These are phyloP conservation scores for Acrocephalus kingi DNA, from an alignment of 2,113 vertebrate genomes.

Conservation along the genomic window DNA sequence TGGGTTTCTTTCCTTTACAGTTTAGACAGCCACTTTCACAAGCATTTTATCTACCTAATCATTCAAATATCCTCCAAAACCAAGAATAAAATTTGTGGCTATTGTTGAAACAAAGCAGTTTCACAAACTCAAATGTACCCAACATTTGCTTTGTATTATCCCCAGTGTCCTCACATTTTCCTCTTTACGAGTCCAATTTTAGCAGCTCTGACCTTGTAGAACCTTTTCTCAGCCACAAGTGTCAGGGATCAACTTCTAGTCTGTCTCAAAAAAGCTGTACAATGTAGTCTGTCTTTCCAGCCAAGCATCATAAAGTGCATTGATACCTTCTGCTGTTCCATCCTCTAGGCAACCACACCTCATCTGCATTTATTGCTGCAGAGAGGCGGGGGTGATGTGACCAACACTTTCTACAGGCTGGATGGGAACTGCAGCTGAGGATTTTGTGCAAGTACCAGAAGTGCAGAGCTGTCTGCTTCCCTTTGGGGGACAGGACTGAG, in stretches of 20 bases:
- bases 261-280: neutral
- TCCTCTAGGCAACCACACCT: conserved; percentile 2
- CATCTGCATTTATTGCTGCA: neutral
- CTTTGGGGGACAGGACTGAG: neutral
- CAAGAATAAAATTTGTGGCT: neutral
- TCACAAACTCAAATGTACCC: neutral
- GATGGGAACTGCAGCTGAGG: neutral
- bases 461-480: neutral
- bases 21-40: neutral
- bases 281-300: neutral
- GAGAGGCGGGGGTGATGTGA: neutral
- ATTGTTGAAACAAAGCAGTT: neutral
- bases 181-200: neutral
- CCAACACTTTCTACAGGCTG: neutral
- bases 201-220: neutral
- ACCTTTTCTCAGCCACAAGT: neutral
- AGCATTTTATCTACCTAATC: neutral
- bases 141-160: conserved; percentile 26
- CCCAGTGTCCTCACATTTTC: neutral
- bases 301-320: neutral
- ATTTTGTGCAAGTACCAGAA: neutral
- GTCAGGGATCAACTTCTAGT: neutral
- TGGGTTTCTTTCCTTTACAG: neutral
- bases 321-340: conserved; percentile 22
- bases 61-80: neutral